Evolutionary conservation across 2,888 invertebrate species (phyloP), one percentile per base, ranked within the genome.

Genomic region (Teleogryllus oceanicus): DNA sequence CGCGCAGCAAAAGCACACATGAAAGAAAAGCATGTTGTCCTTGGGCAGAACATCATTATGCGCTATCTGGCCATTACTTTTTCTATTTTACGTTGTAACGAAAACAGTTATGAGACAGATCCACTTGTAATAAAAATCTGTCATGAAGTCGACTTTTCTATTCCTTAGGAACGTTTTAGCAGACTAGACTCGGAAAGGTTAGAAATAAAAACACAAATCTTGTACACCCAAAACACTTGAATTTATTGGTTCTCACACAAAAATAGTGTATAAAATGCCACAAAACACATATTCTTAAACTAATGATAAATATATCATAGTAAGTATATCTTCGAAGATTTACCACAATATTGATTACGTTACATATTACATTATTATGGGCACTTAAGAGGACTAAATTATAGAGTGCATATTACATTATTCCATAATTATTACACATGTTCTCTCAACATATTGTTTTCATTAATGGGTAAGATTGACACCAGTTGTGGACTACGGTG

Each of bases 201-300:
- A 8, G 3, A 62, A 62, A 62, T 62, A 62, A 62, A 18, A n/a
- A 18, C 13, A 62, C 16, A 62, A 62, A 62, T 18, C 62, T 37
- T 37, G n/a, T 62, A 62, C 62, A 62, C 62, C 62, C 16, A 62
- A 62, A 62, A 62, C 62, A 18, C n/a, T 62, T 62, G n/a, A 18
- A 16, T 62, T 62, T 62, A 62, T 62, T 62, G 62, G 62, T 62
- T 62, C 62, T 62, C 62, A 62, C 62, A 62, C 62, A 62, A 62
- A 62, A 18, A 62, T 62, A n/a, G n/a, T 62, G n/a, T 62, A 62
- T n/a, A 62, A 62, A 62, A 62, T n/a, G 62, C 13, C 62, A 62
- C n/a, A 62, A 62, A 62, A 62, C n/a, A 13, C 62, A 18, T 62
- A n/a, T n/a, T 62, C n/a, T 62, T 62, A 13, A 62, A 62, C 62